phyloP scores from a whole-genome alignment of 2,797 vertebrate genomes.

The Molothrus aeneus region DNA sequence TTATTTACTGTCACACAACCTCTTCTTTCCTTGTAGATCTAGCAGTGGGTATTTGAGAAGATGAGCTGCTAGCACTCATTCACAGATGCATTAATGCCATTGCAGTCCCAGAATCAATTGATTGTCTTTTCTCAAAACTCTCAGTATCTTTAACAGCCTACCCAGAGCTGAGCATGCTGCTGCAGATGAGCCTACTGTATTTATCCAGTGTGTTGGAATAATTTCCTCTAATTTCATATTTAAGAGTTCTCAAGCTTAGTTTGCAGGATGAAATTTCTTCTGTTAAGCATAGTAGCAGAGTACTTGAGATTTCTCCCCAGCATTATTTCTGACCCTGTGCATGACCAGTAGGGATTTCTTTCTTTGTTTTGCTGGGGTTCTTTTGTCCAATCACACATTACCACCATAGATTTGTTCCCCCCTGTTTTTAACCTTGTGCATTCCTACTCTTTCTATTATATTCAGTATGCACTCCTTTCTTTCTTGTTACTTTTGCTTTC shows the following conservation, averaged over 20 bases:
- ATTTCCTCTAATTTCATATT: conserved; percentile 7
- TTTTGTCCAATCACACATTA: background rate
- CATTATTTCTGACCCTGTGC: background rate
- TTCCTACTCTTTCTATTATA: background rate
- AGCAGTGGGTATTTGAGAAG: background rate
- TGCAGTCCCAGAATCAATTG: conserved; percentile 24
- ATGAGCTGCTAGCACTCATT: background rate
- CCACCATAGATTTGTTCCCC: background rate
- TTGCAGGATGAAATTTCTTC: conserved; percentile 32
- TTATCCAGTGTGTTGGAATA: background rate
- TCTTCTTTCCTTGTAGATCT: background rate
- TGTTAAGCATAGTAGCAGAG: background rate
- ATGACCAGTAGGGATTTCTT: background rate
- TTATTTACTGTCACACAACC: background rate
- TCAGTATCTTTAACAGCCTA: conserved; percentile 18
- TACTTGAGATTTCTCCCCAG: background rate
- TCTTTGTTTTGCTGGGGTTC: background rate
- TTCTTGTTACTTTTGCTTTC: background rate
- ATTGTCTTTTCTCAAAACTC: conserved; percentile 15
- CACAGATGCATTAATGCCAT: background rate
- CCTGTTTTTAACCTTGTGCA: background rate
- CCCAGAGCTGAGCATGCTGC: background rate
- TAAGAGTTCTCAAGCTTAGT: conserved; percentile 6
- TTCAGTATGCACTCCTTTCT: background rate
- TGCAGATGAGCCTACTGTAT: background rate